Conservation (phyloP, 2,888 invertebrate species). For the Scaptomyza polygonia region DNA sequence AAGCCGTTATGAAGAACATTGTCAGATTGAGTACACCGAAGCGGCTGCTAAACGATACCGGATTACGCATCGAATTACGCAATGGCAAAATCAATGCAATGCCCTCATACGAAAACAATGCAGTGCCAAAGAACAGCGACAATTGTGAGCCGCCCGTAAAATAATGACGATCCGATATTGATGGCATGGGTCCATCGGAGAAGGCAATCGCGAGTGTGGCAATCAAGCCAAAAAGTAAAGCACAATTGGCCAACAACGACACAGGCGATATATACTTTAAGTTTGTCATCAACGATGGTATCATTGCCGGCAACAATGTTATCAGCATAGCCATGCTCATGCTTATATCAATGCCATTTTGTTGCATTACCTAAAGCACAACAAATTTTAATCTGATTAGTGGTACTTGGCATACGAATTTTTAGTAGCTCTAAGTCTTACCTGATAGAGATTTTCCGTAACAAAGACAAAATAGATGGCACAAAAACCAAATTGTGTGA, state of each 20-base stretch:
- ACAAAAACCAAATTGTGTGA: conserved; percentile 98
- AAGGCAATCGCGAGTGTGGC: conserved; percentile 91
- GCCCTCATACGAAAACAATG: conserved; percentile 98
- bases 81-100: conserved; percentile 96
- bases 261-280: conserved; percentile 87
- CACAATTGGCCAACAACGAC: conserved; percentile 91
- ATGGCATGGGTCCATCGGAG: conserved; percentile 88
- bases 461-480: conserved; percentile 98
- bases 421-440: conserved; percentile 43
- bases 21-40: conserved; percentile 95
- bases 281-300: conserved; percentile 82
- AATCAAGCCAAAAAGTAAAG: conserved; percentile 88
- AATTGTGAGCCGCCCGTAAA: conserved; percentile 86
- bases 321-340: conserved; percentile 76
- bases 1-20: conserved; percentile 91
- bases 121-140: conserved; percentile 98
- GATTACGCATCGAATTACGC: conserved; percentile 94
- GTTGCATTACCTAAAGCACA: conserved; percentile 84
- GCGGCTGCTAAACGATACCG: conserved; percentile 90
- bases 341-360: conserved; percentile 76
- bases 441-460: conserved; percentile 91
- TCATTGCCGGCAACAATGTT: conserved; percentile 78
- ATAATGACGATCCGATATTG: conserved; percentile 86
- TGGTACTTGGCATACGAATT: too few species aligned
- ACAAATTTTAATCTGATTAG: too few species aligned